A percentile compares a stretch with the other conserved stretches of the same genome.
Evolutionary conservation across 2,113 vertebrate genomes (phyloP).

Genomic region (Engystomops pustulosus): DNA sequence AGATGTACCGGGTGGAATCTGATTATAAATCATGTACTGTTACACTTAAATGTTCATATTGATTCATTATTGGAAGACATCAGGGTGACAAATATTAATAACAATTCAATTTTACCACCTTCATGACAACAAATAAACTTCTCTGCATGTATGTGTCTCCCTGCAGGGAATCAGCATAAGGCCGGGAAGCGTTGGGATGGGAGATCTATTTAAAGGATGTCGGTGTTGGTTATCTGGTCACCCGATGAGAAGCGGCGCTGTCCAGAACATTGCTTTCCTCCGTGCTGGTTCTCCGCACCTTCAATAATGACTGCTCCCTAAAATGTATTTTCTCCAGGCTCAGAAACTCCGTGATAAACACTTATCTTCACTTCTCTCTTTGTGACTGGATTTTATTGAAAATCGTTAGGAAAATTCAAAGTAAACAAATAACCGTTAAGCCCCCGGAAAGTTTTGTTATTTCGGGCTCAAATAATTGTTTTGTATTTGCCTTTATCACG

Average conservation of each 20-base stretch:
- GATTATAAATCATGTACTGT: too few species aligned
- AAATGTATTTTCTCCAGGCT: background rate
- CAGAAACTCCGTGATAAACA: background rate
- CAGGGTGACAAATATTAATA: background rate
- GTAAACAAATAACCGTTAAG: background rate
- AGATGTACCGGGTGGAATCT: too few species aligned
- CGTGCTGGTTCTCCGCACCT: background rate
- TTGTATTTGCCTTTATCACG: too few species aligned
- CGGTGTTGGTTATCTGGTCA: background rate
- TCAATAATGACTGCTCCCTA: background rate
- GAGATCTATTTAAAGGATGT: slow-evolving; percentile 9
- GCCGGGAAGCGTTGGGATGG: background rate
- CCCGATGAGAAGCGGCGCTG: background rate
- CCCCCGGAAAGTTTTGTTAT: background rate
- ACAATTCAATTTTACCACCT: background rate
- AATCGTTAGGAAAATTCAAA: background rate
- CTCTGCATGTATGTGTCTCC: background rate
- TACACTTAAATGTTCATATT: background rate
- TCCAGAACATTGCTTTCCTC: slow-evolving; percentile 18
- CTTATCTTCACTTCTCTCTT: background rate
- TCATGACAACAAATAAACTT: background rate
- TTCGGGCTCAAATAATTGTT: too few species aligned
- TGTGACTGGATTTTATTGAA: background rate
- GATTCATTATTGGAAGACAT: background rate
- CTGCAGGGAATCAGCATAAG: slow-evolving; percentile 27